phyloP scores from a whole-genome alignment of 2,797 vertebrate species.

The Cyclopterus lumpus region DNA sequence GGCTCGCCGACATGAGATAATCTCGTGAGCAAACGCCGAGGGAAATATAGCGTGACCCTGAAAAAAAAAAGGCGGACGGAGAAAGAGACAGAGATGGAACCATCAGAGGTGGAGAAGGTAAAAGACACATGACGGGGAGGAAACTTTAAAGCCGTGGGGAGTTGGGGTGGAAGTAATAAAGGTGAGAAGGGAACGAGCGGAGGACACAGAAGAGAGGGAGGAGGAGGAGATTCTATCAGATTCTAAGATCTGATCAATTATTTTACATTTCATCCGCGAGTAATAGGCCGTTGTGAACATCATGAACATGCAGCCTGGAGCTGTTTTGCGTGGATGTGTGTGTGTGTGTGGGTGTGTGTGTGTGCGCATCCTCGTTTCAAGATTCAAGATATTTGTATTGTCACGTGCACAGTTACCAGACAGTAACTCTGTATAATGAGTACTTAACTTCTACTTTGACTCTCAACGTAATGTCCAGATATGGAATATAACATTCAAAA shows the following conservation, averaged over 20 bases:
- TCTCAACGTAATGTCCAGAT: too few species aligned
- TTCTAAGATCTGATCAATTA: constrained; percentile 22
- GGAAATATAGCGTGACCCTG: constrained; percentile 74
- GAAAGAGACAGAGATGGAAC: constrained; percentile 34
- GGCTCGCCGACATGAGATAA: constrained; percentile 66
- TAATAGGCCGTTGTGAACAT: constrained; percentile 32
- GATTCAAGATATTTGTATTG: too few species aligned
- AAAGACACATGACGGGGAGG: constrained; percentile 7
- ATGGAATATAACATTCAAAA: too few species aligned
- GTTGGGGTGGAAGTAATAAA: background rate
- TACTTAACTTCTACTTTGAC: background rate
- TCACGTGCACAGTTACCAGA: too few species aligned
- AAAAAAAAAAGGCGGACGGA: constrained; percentile 41
- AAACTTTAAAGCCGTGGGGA: constrained; percentile 4
- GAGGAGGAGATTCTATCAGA: background rate
- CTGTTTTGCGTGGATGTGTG: background rate
- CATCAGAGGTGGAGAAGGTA: constrained; percentile 10
- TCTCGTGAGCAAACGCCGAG: constrained; percentile 66
- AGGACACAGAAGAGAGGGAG: background rate
- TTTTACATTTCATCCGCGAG: constrained; percentile 51
- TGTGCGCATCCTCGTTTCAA: background rate
- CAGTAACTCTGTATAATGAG: too few species aligned
- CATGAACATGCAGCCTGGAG: constrained; percentile 39
- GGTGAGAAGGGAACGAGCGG: background rate
- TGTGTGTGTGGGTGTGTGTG: background rate